phyloP scores from a whole-genome alignment of 2,888 invertebrate genomes.

The Epirrita christyi region DNA sequence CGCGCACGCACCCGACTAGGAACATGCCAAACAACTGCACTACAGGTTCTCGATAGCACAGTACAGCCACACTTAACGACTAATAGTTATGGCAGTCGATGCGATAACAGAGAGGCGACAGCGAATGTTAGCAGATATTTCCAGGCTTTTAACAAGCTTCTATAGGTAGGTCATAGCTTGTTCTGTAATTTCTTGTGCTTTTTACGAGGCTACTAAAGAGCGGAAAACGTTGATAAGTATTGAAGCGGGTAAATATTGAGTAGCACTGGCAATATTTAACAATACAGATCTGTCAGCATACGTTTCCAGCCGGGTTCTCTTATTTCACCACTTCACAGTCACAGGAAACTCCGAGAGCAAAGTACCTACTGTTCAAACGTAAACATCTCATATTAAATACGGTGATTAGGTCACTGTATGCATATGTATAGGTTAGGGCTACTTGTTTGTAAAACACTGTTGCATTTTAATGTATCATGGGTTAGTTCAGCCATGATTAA shows the following conservation, averaged over 20 bases:
- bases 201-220: too few relatives aligned
- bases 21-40: slow-evolving; percentile 59
- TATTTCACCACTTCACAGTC: slow-evolving; percentile 46
- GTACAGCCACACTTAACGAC: slow-evolving; percentile 36
- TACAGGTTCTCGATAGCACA: slow-evolving; percentile 45
- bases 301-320: slow-evolving; percentile 40
- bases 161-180: background rate
- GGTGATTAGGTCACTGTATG: slow-evolving; percentile 29
- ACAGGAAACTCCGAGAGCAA: slow-evolving; percentile 45
- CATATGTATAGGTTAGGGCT: slow-evolving; percentile 9
- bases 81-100: slow-evolving; percentile 37
- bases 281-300: slow-evolving; percentile 49
- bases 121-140: slow-evolving; percentile 24
- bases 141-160: background rate
- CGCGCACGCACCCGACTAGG: slow-evolving; percentile 57
- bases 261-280: slow-evolving; percentile 21
- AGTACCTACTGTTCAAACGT: slow-evolving; percentile 32
- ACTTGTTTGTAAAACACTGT: slow-evolving; percentile 13
- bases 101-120: slow-evolving; percentile 28
- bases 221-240: too few relatives aligned
- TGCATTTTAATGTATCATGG: slow-evolving; percentile 11
- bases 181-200: background rate
- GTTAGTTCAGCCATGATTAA: slow-evolving; percentile 10
- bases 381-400: slow-evolving; percentile 49
- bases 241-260: background rate